Evolutionary conservation across 2,888 invertebrate genomes (phyloP).

Genomic region (Torymus aiolomorphi): DNA sequence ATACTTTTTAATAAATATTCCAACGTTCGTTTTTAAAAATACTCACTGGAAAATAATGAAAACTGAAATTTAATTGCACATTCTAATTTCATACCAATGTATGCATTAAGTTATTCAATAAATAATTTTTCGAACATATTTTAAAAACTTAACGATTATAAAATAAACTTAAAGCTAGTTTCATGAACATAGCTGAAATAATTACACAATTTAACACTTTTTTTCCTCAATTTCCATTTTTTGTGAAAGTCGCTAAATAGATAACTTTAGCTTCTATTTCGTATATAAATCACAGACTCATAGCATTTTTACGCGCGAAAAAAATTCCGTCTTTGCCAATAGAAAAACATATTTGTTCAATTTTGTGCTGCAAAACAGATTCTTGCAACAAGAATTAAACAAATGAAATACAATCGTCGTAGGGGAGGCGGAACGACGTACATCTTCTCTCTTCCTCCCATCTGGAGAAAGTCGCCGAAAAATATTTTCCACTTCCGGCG

Average conservation of each 20-base stretch:
- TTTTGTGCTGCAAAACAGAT: no score
- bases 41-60: no score
- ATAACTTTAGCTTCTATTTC: constrained; percentile 10
- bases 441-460: neutral
- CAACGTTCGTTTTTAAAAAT: no score
- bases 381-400: neutral
- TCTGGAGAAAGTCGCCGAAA: no score
- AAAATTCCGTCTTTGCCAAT: neutral
- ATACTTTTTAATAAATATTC: no score
- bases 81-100: no score
- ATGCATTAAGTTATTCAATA: no score
- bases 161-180: neutral
- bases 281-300: constrained; percentile 37
- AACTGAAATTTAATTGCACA: no score
- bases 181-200: neutral
- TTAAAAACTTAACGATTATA: constrained; percentile 3
- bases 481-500: neutral
- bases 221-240: neutral
- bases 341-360: no score
- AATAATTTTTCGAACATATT: no score
- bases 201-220: neutral
- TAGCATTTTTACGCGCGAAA: constrained; percentile 19
- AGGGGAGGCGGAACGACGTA: no score
- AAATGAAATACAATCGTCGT: neutral
- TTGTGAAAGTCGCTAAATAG: neutral